These are phyloP conservation scores for Drosophila repleta DNA, from an alignment of 1,140 invertebrate species.

Conservation along the genomic window DNA sequence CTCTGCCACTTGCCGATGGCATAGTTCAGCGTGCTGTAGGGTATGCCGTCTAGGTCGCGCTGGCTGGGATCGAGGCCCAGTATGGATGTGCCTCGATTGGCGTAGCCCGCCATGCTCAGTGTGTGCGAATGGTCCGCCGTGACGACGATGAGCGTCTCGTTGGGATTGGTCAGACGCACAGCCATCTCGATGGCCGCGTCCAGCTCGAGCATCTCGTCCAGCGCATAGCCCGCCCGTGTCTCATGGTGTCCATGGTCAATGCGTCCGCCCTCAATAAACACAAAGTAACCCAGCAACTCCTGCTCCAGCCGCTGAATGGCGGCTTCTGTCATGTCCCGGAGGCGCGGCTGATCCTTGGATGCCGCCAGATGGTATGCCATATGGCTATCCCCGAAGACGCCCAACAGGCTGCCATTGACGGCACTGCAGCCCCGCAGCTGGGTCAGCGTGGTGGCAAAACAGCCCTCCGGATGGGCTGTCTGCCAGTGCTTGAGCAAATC, in stretches of 20 bases:
- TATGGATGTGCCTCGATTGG: slow-evolving; percentile 88
- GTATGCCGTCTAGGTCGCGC: slow-evolving; percentile 78
- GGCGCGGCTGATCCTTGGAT: slow-evolving; percentile 87
- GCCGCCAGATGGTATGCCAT: slow-evolving; percentile 85
- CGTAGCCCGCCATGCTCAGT: slow-evolving; percentile 88
- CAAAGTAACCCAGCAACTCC: slow-evolving; percentile 86
- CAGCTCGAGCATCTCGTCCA: slow-evolving; percentile 89
- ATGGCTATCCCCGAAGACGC: slow-evolving; percentile 85
- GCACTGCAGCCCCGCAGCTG: slow-evolving; percentile 79
- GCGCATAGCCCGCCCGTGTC: slow-evolving; percentile 86
- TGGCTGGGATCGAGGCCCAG: slow-evolving; percentile 84
- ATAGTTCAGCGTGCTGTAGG: slow-evolving; percentile 87
- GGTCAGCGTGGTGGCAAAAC: slow-evolving; percentile 87
- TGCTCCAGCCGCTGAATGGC: slow-evolving; percentile 88
- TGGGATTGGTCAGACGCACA: slow-evolving; percentile 85
- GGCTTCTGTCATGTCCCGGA: slow-evolving; percentile 90
- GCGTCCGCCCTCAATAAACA: slow-evolving; percentile 88
- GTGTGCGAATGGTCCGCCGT: slow-evolving; percentile 89
- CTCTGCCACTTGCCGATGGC: slow-evolving; percentile 87
- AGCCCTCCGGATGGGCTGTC: slow-evolving; percentile 58
- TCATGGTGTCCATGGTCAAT: slow-evolving; percentile 91
- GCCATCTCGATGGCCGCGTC: slow-evolving; percentile 88
- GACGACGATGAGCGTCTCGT: slow-evolving; percentile 88
- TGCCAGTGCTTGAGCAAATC: slow-evolving; percentile 85
- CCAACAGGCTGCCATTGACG: slow-evolving; percentile 79